phyloP scores from a whole-genome alignment of 2,113 vertebrate genomes.

The Coptodon bakossiorum region DNA sequence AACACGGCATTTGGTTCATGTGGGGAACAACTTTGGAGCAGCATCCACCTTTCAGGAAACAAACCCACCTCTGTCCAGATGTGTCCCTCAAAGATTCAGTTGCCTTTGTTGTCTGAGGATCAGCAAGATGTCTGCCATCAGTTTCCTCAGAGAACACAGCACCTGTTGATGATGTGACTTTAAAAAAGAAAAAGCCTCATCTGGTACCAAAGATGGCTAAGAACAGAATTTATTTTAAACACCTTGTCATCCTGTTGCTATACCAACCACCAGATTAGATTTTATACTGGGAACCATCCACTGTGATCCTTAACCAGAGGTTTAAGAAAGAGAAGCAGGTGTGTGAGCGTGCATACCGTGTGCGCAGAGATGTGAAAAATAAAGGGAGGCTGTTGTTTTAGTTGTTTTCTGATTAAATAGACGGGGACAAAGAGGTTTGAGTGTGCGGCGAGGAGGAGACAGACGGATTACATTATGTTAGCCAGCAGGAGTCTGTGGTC shows the following conservation, averaged over 20 bases:
- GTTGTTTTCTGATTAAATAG: not conserved
- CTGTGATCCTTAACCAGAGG: not conserved
- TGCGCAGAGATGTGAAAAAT: not conserved
- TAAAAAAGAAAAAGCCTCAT: not conserved
- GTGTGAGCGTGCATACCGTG: not conserved
- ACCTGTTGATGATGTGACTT: not conserved
- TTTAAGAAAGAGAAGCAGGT: not conserved
- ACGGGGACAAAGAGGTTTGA: not conserved
- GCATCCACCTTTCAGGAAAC: not conserved
- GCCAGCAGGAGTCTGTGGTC: slow-evolving; percentile 46
- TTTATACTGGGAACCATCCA: not conserved
- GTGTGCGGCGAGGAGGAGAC: slow-evolving; percentile 15
- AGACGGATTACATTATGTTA: slow-evolving; percentile 54
- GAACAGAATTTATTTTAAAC: not conserved
- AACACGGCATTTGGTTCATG: not conserved
- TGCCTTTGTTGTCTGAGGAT: not conserved
- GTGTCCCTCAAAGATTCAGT: not conserved
- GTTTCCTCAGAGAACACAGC: not conserved
- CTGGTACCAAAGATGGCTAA: not conserved
- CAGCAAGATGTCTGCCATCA: not conserved
- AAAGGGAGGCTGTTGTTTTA: not conserved
- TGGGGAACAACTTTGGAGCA: not conserved
- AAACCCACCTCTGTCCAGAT: not conserved
- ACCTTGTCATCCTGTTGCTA: slow-evolving; percentile 30
- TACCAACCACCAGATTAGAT: slow-evolving; percentile 17